Conservation (phyloP, 2,797 vertebrate species). For the Microctenopoma steveboyesi region DNA sequence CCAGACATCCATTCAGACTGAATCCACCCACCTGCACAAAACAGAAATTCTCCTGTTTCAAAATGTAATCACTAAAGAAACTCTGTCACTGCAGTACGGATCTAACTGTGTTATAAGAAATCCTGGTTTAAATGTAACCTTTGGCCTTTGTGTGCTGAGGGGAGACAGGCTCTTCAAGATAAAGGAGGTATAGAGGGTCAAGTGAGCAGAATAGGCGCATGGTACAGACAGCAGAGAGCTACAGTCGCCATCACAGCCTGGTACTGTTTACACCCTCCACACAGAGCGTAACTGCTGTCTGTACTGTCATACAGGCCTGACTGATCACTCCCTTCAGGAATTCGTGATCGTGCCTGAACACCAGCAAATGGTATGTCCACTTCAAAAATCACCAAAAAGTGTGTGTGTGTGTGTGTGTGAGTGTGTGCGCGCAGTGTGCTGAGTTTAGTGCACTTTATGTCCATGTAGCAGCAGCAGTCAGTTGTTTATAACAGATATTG, state of each 20-base stretch:
- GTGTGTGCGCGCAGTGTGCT: no score
- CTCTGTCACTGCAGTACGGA: neutral
- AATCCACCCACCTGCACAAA: neutral
- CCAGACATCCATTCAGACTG: neutral
- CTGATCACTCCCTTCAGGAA: no score
- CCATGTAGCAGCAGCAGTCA: no score
- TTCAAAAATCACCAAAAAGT: no score
- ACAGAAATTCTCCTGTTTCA: neutral
- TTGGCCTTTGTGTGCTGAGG: conserved; percentile 30
- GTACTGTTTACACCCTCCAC: conserved; percentile 28
- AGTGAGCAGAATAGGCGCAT: conserved; percentile 45
- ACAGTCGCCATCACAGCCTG: conserved; percentile 62
- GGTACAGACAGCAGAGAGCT: conserved; percentile 49
- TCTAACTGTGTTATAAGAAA: neutral
- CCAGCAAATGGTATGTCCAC: no score
- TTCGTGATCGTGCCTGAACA: no score
- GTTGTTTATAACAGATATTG: no score
- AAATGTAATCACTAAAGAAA: neutral
- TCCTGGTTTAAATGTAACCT: neutral
- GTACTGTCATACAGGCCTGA: no score
- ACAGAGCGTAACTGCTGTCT: no score
- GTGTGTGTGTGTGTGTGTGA: no score
- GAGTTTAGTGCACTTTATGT: no score
- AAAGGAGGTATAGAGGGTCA: conserved; percentile 2
- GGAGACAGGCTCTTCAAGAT: conserved; percentile 13